phyloP scores from a whole-genome alignment of 2,113 vertebrate species.

The Cheilinus undulatus region DNA sequence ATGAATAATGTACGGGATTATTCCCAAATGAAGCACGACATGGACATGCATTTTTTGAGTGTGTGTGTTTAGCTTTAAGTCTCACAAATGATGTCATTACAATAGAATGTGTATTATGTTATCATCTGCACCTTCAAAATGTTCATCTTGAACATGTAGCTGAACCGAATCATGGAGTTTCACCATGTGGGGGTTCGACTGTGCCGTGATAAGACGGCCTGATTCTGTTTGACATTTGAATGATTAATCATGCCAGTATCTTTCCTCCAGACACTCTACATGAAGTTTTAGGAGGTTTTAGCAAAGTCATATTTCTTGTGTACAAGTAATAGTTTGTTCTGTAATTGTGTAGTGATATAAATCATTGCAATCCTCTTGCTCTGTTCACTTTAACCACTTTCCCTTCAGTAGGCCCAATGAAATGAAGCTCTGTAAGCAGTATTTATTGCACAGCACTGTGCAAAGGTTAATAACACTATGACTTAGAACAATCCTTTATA shows the following conservation, averaged over 20 bases:
- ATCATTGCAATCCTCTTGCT: slow-evolving; percentile 48
- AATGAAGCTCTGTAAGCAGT: slow-evolving; percentile 59
- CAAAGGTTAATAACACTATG: slow-evolving; percentile 69
- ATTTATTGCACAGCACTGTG: slow-evolving; percentile 62
- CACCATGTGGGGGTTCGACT: not conserved
- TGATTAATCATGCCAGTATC: slow-evolving; percentile 35
- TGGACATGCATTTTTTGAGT: slow-evolving; percentile 47
- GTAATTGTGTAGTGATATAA: slow-evolving; percentile 46
- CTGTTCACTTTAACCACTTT: slow-evolving; percentile 66
- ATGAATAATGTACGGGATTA: slow-evolving; percentile 64
- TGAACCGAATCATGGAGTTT: slow-evolving; percentile 19
- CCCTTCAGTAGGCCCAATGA: slow-evolving; percentile 37
- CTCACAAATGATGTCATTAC: slow-evolving; percentile 62
- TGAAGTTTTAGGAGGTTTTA: slow-evolving; percentile 33
- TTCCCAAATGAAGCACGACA: slow-evolving; percentile 62
- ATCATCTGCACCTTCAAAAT: slow-evolving; percentile 66
- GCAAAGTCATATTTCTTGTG: slow-evolving; percentile 31
- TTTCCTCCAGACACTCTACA: slow-evolving; percentile 10
- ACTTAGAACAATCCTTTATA: slow-evolving; percentile 34
- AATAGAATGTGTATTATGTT: slow-evolving; percentile 59
- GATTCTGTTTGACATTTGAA: slow-evolving; percentile 7
- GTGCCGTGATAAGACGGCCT: not conserved
- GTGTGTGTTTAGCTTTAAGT: slow-evolving; percentile 63
- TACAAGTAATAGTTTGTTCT: slow-evolving; percentile 41
- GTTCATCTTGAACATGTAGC: slow-evolving; percentile 54